A percentile compares a stretch with the other conserved stretches of the same genome.
Conservation (phyloP, 2,888 invertebrate genomes). For the Thereva nobilitata region DNA sequence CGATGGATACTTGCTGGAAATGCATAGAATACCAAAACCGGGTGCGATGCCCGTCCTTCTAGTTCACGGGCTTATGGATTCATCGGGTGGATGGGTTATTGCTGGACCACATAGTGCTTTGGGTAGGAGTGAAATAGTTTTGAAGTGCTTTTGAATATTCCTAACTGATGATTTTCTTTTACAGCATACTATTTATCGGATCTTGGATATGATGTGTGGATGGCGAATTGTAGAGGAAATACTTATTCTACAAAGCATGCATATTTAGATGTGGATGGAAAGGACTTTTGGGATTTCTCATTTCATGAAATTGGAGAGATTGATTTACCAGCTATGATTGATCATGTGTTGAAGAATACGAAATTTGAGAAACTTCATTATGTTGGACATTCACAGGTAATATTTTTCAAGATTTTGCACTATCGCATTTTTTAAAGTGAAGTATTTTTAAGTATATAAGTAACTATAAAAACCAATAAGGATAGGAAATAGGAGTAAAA, state of each 20-base stretch:
- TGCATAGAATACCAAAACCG: conserved; percentile 66
- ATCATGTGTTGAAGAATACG: conserved; percentile 62
- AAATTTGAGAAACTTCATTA: conserved; percentile 57
- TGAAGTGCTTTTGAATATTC: background rate
- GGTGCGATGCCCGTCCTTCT: conserved; percentile 61
- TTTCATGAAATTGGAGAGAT: conserved; percentile 68
- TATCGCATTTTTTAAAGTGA: too few relatives aligned
- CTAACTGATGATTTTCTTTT: background rate
- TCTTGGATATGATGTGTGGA: conserved; percentile 77
- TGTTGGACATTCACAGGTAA: conserved; percentile 74
- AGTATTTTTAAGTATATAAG: too few relatives aligned
- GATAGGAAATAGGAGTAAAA: too few relatives aligned
- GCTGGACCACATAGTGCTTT: conserved; percentile 66
- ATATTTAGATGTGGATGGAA: conserved; percentile 51
- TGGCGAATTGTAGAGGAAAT: conserved; percentile 80
- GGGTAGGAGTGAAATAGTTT: conserved; percentile 55
- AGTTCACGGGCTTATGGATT: conserved; percentile 69
- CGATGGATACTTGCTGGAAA: conserved; percentile 72
- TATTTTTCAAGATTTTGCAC: background rate
- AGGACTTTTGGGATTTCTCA: conserved; percentile 54
- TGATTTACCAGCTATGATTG: conserved; percentile 78
- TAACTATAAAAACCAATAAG: too few relatives aligned
- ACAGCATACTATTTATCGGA: conserved; percentile 62
- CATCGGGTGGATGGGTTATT: conserved; percentile 70
- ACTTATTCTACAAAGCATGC: conserved; percentile 63